Conservation (phyloP, 2,888 invertebrate species). For the Lacanobia oleracea region DNA sequence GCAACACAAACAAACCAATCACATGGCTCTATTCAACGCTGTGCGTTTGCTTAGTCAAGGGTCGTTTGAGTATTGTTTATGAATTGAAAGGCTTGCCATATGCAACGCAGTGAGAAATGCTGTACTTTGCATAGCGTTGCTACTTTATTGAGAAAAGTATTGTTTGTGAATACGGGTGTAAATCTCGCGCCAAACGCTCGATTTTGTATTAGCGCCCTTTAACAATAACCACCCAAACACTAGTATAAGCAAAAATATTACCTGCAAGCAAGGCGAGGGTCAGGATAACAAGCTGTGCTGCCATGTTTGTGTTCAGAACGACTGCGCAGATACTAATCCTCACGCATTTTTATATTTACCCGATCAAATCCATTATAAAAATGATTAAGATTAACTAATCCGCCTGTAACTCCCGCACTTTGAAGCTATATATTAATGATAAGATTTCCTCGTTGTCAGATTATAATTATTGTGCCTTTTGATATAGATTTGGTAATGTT, state of each 20-base stretch:
- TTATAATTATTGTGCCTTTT: conserved; percentile 21
- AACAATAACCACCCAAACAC: not conserved
- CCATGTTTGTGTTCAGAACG: conserved; percentile 48
- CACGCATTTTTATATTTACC: conserved; percentile 42
- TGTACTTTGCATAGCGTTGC: too few species aligned
- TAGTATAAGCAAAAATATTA: conserved; percentile 17
- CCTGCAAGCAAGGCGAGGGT: conserved; percentile 62
- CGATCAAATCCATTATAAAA: conserved; percentile 48
- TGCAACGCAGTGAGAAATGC: too few species aligned
- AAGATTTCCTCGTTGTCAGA: conserved; percentile 20
- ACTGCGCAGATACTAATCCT: conserved; percentile 18
- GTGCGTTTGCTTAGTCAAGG: too few species aligned
- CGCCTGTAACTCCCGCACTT: conserved; percentile 44
- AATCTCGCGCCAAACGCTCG: too few species aligned
- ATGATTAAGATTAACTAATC: conserved; percentile 38
- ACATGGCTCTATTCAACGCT: too few species aligned
- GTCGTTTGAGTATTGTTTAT: too few species aligned
- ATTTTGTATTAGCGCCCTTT: too few species aligned
- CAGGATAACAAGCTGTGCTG: conserved; percentile 34
- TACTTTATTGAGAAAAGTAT: too few species aligned
- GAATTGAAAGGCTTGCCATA: too few species aligned
- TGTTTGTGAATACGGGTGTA: too few species aligned
- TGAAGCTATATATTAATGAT: conserved; percentile 38
- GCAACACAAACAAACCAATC: too few species aligned
- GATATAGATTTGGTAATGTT: not conserved